A percentile compares a stretch with the other conserved stretches of the same genome.
Conservation (phyloP, 1,140 invertebrate genomes). For the Drosophila subobscura region DNA sequence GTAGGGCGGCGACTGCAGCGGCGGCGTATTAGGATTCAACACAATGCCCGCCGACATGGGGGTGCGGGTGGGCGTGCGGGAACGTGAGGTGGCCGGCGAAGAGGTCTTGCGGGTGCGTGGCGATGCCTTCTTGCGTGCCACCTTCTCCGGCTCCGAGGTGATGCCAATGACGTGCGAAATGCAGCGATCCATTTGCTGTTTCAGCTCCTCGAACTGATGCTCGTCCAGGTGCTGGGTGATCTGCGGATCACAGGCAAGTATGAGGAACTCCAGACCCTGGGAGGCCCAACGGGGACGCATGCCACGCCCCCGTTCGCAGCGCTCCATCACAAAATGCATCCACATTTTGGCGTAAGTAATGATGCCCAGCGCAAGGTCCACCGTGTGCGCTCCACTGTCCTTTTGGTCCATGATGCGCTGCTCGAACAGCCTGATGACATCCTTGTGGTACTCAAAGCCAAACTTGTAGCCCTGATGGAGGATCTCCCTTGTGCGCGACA, state of each 20-base stretch:
- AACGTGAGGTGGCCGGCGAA: constrained; percentile 75
- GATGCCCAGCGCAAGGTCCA: constrained; percentile 84
- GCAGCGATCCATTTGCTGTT: constrained; percentile 89
- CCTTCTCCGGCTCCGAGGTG: constrained; percentile 84
- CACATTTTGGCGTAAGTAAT: constrained; percentile 92
- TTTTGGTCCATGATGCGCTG: constrained; percentile 77
- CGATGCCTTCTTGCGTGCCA: constrained; percentile 83
- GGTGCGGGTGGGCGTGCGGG: constrained; percentile 73
- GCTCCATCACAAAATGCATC: constrained; percentile 93
- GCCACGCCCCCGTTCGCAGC: constrained; percentile 93
- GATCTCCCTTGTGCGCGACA: constrained; percentile 89
- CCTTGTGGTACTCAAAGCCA: constrained; percentile 95
- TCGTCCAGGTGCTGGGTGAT: constrained; percentile 90
- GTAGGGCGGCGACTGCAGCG: constrained; percentile 75
- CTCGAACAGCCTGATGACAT: constrained; percentile 87
- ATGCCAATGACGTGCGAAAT: constrained; percentile 92
- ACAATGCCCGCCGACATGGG: constrained; percentile 77
- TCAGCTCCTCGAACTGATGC: constrained; percentile 90
- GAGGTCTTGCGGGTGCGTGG: constrained; percentile 83
- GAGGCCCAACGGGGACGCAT: constrained; percentile 92
- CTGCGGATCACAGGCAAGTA: constrained; percentile 91
- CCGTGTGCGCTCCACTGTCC: constrained; percentile 68
- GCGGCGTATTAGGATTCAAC: constrained; percentile 73
- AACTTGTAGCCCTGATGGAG: constrained; percentile 94
- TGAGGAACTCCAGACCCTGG: constrained; percentile 93